Conservation (phyloP, 2,888 invertebrate species). For the Hylaea fasciaria region DNA sequence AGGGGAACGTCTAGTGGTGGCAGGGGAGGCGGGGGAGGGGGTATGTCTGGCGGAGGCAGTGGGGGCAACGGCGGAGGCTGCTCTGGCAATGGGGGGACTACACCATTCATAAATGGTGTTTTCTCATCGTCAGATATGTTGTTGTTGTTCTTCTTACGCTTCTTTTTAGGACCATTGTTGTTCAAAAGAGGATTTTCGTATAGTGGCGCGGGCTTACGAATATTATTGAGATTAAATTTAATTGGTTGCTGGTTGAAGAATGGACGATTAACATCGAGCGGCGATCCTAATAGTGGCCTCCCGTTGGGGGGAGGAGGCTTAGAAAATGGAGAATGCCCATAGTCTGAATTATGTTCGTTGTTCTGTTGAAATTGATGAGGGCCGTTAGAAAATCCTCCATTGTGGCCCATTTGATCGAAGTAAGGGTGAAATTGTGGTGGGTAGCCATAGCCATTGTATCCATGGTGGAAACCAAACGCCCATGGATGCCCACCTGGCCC, state of each 20-base stretch:
- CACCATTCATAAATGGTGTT: slow-evolving; percentile 57
- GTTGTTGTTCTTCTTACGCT: slow-evolving; percentile 88
- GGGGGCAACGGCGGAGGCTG: slow-evolving; percentile 83
- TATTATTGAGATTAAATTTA: slow-evolving; percentile 76
- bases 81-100: slow-evolving; percentile 83
- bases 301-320: slow-evolving; percentile 65
- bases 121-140: slow-evolving; percentile 75
- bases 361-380: slow-evolving; percentile 67
- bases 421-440: slow-evolving; percentile 82
- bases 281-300: slow-evolving; percentile 74
- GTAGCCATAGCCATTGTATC: slow-evolving; percentile 75
- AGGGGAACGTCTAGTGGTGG: slow-evolving; percentile 69
- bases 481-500: slow-evolving; percentile 74
- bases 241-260: slow-evolving; percentile 78
- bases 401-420: slow-evolving; percentile 74
- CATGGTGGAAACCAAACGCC: slow-evolving; percentile 75
- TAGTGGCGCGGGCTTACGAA: slow-evolving; percentile 71
- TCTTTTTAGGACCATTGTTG: slow-evolving; percentile 88
- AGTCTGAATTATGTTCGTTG: slow-evolving; percentile 61
- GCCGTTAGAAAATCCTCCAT: slow-evolving; percentile 59
- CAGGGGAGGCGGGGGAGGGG: slow-evolving; percentile 60
- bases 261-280: slow-evolving; percentile 72
- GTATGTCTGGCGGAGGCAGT: slow-evolving; percentile 77
- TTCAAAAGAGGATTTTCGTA: slow-evolving; percentile 74
- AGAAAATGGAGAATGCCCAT: slow-evolving; percentile 63